Evolutionary conservation across 2,113 vertebrate species (phyloP).

Genomic region (Jaculus jaculus): DNA sequence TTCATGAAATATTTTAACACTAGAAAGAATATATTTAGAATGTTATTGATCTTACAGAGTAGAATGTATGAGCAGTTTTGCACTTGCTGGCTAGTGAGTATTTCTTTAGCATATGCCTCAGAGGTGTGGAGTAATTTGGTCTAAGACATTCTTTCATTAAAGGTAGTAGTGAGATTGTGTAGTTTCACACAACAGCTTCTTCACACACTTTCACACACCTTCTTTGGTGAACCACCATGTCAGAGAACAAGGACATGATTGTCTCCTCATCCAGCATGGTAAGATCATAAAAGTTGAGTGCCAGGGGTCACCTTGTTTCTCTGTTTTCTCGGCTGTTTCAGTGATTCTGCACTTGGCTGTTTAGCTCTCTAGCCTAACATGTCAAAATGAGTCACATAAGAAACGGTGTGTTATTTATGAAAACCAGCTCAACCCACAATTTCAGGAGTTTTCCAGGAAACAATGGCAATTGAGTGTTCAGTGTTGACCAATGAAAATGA

Average conservation of each 20-base stretch:
- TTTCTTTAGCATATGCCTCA: background rate
- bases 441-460: background rate
- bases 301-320: background rate
- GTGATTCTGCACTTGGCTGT: background rate
- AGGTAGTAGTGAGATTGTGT: background rate
- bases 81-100: background rate
- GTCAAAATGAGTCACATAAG: background rate
- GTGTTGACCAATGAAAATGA: background rate
- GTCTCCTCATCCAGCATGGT: background rate
- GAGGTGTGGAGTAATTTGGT: background rate
- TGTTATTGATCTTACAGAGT: slow-evolving; percentile 1
- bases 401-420: background rate
- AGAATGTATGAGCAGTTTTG: background rate
- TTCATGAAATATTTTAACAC: background rate
- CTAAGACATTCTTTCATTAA: background rate
- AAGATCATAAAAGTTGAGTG: background rate
- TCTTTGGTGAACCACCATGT: background rate
- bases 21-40: background rate
- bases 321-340: background rate
- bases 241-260: background rate
- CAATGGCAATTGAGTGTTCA: background rate
- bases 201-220: background rate
- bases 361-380: background rate
- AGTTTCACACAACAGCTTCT: background rate
- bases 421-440: background rate